Conservation (phyloP, 2,113 vertebrate species). For the Passer montanus region DNA sequence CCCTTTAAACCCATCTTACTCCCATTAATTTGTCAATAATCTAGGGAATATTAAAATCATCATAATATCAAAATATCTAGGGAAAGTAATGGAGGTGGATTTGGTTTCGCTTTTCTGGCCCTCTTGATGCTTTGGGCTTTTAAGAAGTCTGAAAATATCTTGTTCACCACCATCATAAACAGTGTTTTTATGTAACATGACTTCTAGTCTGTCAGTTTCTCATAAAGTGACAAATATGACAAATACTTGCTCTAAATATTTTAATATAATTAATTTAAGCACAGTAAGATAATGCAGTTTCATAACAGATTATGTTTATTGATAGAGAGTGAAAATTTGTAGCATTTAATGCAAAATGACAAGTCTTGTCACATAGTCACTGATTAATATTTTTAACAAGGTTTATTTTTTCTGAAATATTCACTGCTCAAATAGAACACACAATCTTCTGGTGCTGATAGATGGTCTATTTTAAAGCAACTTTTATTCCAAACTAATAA, state of each 20-base stretch:
- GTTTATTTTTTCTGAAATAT: slow-evolving; percentile 1
- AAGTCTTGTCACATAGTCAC: slow-evolving; percentile 1
- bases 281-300: neutral
- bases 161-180: neutral
- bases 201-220: slow-evolving; percentile 1
- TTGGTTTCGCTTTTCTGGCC: neutral
- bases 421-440: neutral
- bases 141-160: neutral
- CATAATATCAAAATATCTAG: neutral
- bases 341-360: slow-evolving; percentile 29
- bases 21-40: neutral
- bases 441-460: neutral
- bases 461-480: neutral
- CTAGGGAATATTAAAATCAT: no score
- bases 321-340: neutral
- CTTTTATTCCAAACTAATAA: neutral
- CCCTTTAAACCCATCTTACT: neutral
- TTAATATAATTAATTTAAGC: slow-evolving; percentile 29
- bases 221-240: slow-evolving; percentile 16
- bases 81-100: no score
- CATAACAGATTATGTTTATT: slow-evolving; percentile 7
- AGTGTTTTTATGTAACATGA: neutral
- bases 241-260: slow-evolving; percentile 19
- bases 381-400: slow-evolving; percentile 35
- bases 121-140: neutral